These are phyloP conservation scores for Eudyptes chrysolophus DNA, from an alignment of 2,113 vertebrate species.

Conservation along the genomic window DNA sequence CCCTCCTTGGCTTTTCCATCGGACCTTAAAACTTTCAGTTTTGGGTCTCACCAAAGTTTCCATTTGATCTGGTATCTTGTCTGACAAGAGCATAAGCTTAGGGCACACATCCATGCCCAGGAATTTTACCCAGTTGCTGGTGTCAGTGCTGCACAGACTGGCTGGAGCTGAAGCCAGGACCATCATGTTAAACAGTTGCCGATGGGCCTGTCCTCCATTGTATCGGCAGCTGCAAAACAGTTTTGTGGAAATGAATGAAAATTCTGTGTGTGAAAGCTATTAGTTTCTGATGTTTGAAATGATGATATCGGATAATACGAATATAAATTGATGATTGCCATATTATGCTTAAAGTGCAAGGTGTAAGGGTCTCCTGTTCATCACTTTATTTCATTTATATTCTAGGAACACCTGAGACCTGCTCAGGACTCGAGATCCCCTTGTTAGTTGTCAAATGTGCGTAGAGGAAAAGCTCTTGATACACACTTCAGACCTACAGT, in stretches of 20 bases:
- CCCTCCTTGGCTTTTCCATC: background rate
- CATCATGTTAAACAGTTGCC: background rate
- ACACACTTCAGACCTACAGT: background rate
- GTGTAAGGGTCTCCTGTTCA: background rate
- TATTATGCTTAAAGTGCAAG: background rate
- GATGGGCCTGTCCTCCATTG: background rate
- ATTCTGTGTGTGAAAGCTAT: background rate
- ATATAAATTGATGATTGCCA: background rate
- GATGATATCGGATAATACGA: rapidly evolving
- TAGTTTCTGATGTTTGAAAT: background rate
- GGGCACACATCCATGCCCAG: background rate
- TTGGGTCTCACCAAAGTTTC: background rate
- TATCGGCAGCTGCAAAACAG: background rate
- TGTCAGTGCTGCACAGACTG: background rate
- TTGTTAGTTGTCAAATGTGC: background rate
- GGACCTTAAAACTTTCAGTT: background rate
- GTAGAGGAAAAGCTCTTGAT: background rate
- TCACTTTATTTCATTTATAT: background rate
- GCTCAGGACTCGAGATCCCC: background rate
- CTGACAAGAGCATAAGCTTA: background rate
- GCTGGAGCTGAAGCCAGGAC: background rate
- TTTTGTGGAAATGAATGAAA: background rate
- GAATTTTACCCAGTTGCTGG: background rate
- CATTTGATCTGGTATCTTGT: background rate
- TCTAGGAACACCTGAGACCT: background rate